Conservation (phyloP, 2,113 vertebrate species). For the Chrysochloris asiatica region DNA sequence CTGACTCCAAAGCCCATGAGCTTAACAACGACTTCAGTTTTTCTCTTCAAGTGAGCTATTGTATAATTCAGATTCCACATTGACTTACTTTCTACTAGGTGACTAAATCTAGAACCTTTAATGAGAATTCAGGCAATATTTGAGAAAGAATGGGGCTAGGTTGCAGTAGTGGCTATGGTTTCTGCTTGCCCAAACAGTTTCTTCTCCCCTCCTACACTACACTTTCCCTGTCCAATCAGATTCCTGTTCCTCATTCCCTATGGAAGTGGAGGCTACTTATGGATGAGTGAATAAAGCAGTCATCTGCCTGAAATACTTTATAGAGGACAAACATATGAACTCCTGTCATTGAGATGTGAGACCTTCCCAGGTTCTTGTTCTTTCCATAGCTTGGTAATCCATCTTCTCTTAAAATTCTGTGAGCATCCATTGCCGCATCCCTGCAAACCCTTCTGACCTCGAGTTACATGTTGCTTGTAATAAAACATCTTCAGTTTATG, state of each 20-base stretch:
- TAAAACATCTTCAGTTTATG: background rate
- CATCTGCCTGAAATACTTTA: background rate
- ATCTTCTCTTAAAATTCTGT: background rate
- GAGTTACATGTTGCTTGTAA: background rate
- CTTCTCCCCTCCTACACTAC: background rate
- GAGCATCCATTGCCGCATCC: background rate
- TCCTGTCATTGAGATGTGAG: background rate
- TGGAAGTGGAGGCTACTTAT: background rate
- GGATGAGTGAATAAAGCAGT: background rate
- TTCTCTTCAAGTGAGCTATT: background rate
- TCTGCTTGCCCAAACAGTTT: background rate
- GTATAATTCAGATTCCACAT: background rate
- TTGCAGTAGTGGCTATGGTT: background rate
- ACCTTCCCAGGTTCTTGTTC: background rate
- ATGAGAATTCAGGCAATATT: background rate
- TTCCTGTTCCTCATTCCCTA: rapidly evolving
- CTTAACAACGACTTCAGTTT: background rate
- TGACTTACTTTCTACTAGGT: background rate
- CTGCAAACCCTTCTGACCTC: background rate
- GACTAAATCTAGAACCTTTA: slow-evolving; percentile 10
- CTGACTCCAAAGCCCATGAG: background rate
- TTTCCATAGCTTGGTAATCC: too few relatives aligned
- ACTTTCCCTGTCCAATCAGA: background rate
- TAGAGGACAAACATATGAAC: background rate
- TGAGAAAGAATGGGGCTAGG: background rate